A percentile compares a stretch with the other conserved stretches of the same genome.
Conservation (phyloP, 2,888 invertebrate species). For the Glyphotaelius pellucidus region DNA sequence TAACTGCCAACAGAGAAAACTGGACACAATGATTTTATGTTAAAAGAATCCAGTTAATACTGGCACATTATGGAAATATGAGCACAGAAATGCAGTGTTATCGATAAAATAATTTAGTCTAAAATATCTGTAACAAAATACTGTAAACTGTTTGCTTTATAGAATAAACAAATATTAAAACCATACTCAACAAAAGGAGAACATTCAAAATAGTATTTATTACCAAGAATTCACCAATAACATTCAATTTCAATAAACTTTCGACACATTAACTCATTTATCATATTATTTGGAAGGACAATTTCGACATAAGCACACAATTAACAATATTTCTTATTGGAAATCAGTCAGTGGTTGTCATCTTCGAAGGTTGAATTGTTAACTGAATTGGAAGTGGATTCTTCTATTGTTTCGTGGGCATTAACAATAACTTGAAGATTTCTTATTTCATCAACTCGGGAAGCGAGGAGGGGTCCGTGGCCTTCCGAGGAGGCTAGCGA, state of each 20-base stretch:
- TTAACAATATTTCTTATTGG: constrained; percentile 34
- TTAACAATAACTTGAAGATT: constrained; percentile 79
- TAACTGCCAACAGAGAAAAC: neutral
- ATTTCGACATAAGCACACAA: constrained; percentile 37
- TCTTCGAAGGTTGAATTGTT: constrained; percentile 60
- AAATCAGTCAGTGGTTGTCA: constrained; percentile 62
- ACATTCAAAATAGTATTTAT: constrained; percentile 20
- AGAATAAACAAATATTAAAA: constrained; percentile 29
- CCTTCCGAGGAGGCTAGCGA: constrained; percentile 81
- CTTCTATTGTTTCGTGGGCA: constrained; percentile 67
- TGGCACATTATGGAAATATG: constrained; percentile 2
- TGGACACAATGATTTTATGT: neutral
- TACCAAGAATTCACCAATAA: constrained; percentile 8
- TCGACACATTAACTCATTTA: constrained; percentile 28
- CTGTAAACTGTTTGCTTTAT: constrained; percentile 13
- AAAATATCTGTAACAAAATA: constrained; percentile 43
- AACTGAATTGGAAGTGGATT: constrained; percentile 62
- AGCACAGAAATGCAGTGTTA: constrained; percentile 26
- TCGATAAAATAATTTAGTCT: constrained; percentile 25
- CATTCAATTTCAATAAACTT: constrained; percentile 34
- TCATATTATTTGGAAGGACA: constrained; percentile 47
- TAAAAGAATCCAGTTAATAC: neutral
- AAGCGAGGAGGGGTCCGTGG: constrained; percentile 71
- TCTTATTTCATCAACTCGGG: constrained; percentile 76
- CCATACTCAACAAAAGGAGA: constrained; percentile 9